Conservation (phyloP, 2,888 invertebrate genomes). For the Dinocampus coccinellae region DNA sequence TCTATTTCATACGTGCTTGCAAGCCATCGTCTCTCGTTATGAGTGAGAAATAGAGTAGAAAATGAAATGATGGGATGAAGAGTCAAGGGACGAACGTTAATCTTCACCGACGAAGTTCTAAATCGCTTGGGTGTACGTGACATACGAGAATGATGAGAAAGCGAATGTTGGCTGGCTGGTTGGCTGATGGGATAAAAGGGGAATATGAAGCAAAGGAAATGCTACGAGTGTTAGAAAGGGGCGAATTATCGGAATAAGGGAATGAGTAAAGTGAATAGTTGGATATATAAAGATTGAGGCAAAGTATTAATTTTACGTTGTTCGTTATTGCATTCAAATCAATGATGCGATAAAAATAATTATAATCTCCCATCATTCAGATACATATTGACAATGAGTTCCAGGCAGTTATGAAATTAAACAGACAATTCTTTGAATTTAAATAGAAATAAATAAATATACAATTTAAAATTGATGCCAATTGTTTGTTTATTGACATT, state of each 20-base stretch:
- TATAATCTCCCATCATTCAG: too few relatives aligned
- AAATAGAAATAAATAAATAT: too few relatives aligned
- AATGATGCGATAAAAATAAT: neutral
- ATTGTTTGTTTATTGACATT: too few relatives aligned
- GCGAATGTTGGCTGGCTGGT: slow-evolving; percentile 4
- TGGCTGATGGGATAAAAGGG: slow-evolving; percentile 23
- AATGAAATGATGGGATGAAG: neutral
- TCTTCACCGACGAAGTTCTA: slow-evolving; percentile 14
- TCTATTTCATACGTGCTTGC: slow-evolving; percentile 39
- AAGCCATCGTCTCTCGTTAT: slow-evolving; percentile 35
- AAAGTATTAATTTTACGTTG: neutral
- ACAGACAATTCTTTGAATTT: too few relatives aligned
- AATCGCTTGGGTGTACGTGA: slow-evolving; percentile 23
- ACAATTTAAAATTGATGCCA: too few relatives aligned
- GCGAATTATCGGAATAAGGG: neutral
- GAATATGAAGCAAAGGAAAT: neutral
- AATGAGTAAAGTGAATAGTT: neutral
- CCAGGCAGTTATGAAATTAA: too few relatives aligned
- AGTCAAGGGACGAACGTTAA: slow-evolving; percentile 9
- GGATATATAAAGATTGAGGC: neutral
- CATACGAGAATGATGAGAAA: slow-evolving; percentile 25
- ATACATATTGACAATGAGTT: too few relatives aligned
- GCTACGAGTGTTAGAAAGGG: neutral
- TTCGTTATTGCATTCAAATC: neutral
- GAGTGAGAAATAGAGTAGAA: slow-evolving; percentile 13